Conservation (phyloP, 2,888 invertebrate species). For the Taenaris catops region DNA sequence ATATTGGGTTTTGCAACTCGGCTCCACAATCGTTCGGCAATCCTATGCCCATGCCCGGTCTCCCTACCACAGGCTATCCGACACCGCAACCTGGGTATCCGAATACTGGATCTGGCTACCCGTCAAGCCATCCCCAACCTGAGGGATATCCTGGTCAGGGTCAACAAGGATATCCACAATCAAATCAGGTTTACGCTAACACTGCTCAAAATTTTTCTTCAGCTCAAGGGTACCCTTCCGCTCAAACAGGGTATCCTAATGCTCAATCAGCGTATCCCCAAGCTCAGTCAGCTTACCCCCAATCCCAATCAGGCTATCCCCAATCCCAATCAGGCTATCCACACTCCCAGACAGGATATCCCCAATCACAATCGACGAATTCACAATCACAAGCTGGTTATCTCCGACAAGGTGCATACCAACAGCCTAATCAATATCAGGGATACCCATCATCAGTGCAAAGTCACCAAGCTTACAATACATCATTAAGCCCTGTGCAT, state of each 20-base stretch:
- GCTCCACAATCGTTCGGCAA: conserved; percentile 74
- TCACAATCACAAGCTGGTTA: conserved; percentile 31
- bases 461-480: conserved; percentile 43
- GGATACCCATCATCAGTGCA: conserved; percentile 42
- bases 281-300: conserved; percentile 27
- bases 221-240: conserved; percentile 31
- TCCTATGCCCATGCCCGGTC: conserved; percentile 67
- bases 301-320: conserved; percentile 22
- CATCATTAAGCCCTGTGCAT: conserved; percentile 40
- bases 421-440: conserved; percentile 46
- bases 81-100: conserved; percentile 52
- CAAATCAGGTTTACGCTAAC: conserved; percentile 33
- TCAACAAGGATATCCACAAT: conserved; percentile 31
- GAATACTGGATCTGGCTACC: conserved; percentile 45
- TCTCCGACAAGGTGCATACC: conserved; percentile 30
- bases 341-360: conserved; percentile 30
- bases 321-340: conserved; percentile 29
- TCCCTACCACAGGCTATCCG: conserved; percentile 63
- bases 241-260: conserved; percentile 31
- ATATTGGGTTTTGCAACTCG: conserved; percentile 66
- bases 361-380: conserved; percentile 15
- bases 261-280: conserved; percentile 32
- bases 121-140: conserved; percentile 35
- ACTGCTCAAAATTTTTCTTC: conserved; percentile 39
- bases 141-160: conserved; percentile 29